Percentiles rank a stretch among this genome's conserved stretches.
These are phyloP conservation scores for Ramphastos sulfuratus DNA, from an alignment of 2,113 vertebrate genomes.

Conservation along the genomic window DNA sequence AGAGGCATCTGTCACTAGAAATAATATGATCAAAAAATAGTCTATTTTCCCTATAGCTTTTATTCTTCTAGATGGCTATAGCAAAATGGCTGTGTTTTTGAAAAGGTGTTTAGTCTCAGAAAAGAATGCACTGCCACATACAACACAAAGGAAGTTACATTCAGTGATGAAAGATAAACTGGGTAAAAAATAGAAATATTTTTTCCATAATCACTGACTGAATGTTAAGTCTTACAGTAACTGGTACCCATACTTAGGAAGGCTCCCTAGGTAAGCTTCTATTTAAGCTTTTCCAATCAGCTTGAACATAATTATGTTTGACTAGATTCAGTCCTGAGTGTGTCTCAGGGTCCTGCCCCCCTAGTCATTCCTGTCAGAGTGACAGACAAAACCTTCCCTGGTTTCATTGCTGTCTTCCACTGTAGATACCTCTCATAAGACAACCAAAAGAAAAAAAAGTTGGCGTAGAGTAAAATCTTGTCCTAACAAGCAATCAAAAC, in stretches of 20 bases:
- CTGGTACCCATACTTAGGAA: background rate
- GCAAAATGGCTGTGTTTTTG: background rate
- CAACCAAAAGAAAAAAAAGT: background rate
- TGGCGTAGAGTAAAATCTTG: fast-evolving
- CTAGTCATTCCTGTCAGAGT: background rate
- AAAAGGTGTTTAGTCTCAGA: background rate
- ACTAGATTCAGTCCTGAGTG: background rate
- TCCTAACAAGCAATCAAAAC: background rate
- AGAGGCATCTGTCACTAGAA: background rate
- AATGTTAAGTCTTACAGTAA: background rate
- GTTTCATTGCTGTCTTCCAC: background rate
- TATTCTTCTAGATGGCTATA: background rate
- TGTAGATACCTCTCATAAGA: background rate
- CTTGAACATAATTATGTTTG: background rate
- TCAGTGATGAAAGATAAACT: background rate
- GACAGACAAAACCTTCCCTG: background rate
- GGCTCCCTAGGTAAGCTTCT: background rate
- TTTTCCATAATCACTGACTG: background rate
- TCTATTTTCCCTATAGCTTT: background rate
- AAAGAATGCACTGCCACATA: background rate
- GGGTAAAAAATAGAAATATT: background rate
- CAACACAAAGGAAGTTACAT: background rate
- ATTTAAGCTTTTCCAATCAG: background rate
- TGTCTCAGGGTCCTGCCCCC: background rate
- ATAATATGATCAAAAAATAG: background rate